Evolutionary conservation across 2,888 invertebrate species (phyloP).

Genomic region (Pseudeuparius sepicola): DNA sequence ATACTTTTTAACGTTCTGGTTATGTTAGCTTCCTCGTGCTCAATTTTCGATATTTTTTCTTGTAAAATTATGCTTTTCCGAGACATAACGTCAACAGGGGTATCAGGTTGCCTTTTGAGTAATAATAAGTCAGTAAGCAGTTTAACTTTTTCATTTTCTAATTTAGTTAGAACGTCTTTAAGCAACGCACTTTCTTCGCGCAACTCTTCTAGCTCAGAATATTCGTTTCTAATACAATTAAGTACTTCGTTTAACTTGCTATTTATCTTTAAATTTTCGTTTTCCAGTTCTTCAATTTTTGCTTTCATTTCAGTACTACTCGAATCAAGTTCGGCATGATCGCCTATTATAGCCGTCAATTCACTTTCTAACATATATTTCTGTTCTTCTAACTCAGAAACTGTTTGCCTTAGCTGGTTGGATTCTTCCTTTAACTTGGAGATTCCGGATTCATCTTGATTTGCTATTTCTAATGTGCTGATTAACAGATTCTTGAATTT

Average conservation of each 20-base stretch:
- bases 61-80: constrained; percentile 19
- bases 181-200: constrained; percentile 20
- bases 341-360: constrained; percentile 15
- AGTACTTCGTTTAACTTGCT: constrained; percentile 20
- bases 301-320: constrained; percentile 12
- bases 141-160: constrained; percentile 20
- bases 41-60: constrained; percentile 18
- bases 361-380: constrained; percentile 22
- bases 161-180: constrained; percentile 17
- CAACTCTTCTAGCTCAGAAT: constrained; percentile 18
- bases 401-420: constrained; percentile 16
- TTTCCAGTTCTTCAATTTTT: constrained; percentile 16
- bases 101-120: too few relatives aligned
- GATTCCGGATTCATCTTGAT: constrained; percentile 17
- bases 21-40: constrained; percentile 11
- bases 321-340: constrained; percentile 9
- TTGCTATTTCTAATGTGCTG: constrained; percentile 22
- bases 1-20: too few relatives aligned
- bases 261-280: constrained; percentile 20
- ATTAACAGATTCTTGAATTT: constrained; percentile 23
- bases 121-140: too few relatives aligned
- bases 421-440: constrained; percentile 19
- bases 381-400: constrained; percentile 21
- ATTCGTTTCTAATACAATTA: constrained; percentile 19
- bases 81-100: too few relatives aligned